phyloP scores from a whole-genome alignment of 2,797 vertebrate species.

The Atherinosoma microstoma region DNA sequence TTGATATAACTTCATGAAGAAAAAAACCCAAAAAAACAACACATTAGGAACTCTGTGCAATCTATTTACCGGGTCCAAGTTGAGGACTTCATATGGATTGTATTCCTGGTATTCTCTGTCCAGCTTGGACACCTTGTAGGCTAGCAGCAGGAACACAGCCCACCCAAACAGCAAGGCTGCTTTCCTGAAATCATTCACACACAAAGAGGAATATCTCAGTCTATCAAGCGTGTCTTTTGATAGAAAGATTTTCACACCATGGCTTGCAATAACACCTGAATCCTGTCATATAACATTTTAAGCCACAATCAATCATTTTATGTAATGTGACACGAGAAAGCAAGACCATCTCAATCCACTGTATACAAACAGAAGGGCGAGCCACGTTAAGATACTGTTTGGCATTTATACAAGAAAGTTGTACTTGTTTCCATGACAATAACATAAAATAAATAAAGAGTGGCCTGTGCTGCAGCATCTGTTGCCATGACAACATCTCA shows the following conservation, averaged over 20 bases:
- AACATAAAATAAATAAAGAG: constrained; percentile 58
- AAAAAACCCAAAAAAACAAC: too few relatives aligned
- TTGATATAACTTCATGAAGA: neutral
- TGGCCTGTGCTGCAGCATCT: constrained; percentile 66
- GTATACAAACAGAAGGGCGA: constrained; percentile 8
- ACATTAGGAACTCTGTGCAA: neutral
- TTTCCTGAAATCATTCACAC: constrained; percentile 85
- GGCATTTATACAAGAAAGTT: constrained; percentile 46
- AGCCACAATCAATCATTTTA: neutral
- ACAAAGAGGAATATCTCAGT: constrained; percentile 13
- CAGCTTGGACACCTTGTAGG: constrained; percentile 98
- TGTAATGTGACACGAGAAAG: neutral
- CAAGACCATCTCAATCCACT: neutral
- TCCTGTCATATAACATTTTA: neutral
- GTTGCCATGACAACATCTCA: constrained; percentile 75
- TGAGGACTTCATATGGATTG: constrained; percentile 97
- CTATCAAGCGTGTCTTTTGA: neutral
- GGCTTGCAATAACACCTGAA: neutral
- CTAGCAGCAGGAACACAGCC: constrained; percentile 95
- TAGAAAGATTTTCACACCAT: neutral
- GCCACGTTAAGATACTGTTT: constrained; percentile 45
- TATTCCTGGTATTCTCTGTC: constrained; percentile 99
- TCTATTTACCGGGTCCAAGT: constrained; percentile 91
- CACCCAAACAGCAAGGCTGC: constrained; percentile 94
- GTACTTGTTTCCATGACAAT: constrained; percentile 74